Base-by-base conservation (phyloP, 37 sponge, comb jelly and placozoan genomes). In the Lycopodina hypogea region DNA sequence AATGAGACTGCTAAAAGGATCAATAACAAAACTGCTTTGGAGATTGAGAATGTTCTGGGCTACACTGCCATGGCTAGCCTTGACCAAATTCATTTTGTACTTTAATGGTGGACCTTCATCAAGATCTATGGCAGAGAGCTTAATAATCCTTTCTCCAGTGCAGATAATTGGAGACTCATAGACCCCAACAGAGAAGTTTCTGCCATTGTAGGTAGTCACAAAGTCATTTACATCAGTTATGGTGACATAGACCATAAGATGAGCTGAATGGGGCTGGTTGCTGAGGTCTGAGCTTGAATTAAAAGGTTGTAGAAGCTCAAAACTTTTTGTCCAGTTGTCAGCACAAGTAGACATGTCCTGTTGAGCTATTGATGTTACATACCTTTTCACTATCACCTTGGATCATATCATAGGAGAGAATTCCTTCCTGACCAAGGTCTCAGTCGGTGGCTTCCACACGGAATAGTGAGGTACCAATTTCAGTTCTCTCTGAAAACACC, bases 221-320 rank as follows among this genome's bases (percentile, higher is more conserved):
- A 38, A 75, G 57, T 93, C 93, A 71, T 87, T 84, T n/a, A 78
- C 82, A 73, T 93, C 88, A 14, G 40, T 14, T 15, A 87, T 65
- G 0, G 36, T 29, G 23, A 87, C 56, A 36, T 41, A 40, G 41
- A 87, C 74, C 21, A 36, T 71, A 7, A 60, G 72, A 1, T 41
- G 29, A 1, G 51, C 7, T 17, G 34, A 40, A 0, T 33, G 22
- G 12, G 60, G 61, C 39, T 76, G 39, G 33, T 60, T 24, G 42
- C 84, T 81, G 8, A 40, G 57, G 67, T 87, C 18, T 39, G 56
- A 2, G 88, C 93, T n/a, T 45, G 62, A 30, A 91, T 80, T 19
- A 6, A 29, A 40, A 92, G 82, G 24, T 68, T 50, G 65, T 90
- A 90, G 28, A 24, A 22, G 29, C 67, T n/a, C 14, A 22, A 21